These are phyloP conservation scores for Drosophila mojavensis DNA, from an alignment of 1,140 invertebrate genomes.

Conservation along the genomic window DNA sequence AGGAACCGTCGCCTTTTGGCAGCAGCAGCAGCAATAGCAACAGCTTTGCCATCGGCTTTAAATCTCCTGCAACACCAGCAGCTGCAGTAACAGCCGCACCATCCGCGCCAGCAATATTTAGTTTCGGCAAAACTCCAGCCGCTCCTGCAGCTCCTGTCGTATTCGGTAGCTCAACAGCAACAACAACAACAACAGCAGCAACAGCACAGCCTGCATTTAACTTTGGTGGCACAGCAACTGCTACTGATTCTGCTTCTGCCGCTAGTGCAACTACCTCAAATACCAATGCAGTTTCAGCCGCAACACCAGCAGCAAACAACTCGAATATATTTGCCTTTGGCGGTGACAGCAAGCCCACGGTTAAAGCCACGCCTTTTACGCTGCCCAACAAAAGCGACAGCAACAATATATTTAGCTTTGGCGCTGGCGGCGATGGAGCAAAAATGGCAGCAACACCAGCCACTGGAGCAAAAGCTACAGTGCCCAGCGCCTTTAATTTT, in stretches of 20 bases:
- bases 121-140: conserved; percentile 9
- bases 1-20: background rate
- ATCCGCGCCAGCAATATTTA: conserved; percentile 20
- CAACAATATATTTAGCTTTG: conserved; percentile 49
- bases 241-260: background rate
- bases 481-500: conserved; percentile 39
- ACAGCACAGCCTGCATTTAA: conserved; percentile 16
- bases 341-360: conserved; percentile 8
- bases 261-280: background rate
- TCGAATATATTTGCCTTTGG: conserved; percentile 36
- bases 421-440: conserved; percentile 4
- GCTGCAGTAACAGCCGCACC: conserved; percentile 1
- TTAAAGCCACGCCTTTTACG: conserved; percentile 21
- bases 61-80: background rate
- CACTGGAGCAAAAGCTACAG: background rate
- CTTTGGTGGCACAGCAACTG: conserved; percentile 28
- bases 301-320: conserved; percentile 2
- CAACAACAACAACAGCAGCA: conserved; percentile 1
- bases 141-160: background rate
- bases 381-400: conserved; percentile 8
- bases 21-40: conserved; percentile 6
- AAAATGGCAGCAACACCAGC: conserved; percentile 4
- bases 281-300: background rate
- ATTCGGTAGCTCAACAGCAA: background rate
- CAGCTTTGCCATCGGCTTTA: conserved; percentile 27